phyloP scores from a whole-genome alignment of 2,888 invertebrate species.

The Drosophila kanekoi region DNA sequence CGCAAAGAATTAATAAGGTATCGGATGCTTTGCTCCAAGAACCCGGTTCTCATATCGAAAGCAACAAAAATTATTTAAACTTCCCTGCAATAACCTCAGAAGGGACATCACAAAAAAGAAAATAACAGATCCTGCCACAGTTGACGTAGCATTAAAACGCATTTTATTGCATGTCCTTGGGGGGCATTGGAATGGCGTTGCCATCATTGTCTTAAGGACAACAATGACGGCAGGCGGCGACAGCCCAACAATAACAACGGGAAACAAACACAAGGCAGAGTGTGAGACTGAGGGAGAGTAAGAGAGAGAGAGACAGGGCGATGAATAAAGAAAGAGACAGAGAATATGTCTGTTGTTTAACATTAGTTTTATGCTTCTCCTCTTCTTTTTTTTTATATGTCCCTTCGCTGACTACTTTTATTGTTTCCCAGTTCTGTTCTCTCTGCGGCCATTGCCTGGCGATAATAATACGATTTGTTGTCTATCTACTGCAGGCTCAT shows the following conservation, averaged over 20 bases:
- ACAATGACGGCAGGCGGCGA: conserved; percentile 53
- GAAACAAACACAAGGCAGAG: conserved; percentile 12
- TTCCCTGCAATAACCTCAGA: background rate
- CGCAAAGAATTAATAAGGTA: background rate
- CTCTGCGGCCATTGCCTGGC: conserved; percentile 57
- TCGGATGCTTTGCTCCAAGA: background rate
- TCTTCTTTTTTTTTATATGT: conserved; percentile 40
- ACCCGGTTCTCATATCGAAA: background rate
- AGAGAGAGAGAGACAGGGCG: background rate
- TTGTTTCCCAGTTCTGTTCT: conserved; percentile 40
- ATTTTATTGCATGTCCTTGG: conserved; percentile 75
- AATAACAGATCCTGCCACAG: conserved; percentile 36
- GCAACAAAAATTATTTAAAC: background rate
- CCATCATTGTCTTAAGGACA: conserved; percentile 71
- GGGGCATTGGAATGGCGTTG: conserved; percentile 42
- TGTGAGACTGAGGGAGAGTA: background rate
- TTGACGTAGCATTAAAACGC: conserved; percentile 72
- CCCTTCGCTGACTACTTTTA: conserved; percentile 62
- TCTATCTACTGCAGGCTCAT: conserved; percentile 73
- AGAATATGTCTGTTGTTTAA: conserved; percentile 46
- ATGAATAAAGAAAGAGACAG: background rate
- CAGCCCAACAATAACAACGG: conserved; percentile 36
- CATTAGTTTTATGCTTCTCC: conserved; percentile 70
- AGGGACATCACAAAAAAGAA: conserved; percentile 23
- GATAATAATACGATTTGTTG: conserved; percentile 71